These are phyloP conservation scores for Paramormyrops hopkinsi DNA, from an alignment of 2,797 vertebrate species.

Conservation along the genomic window DNA sequence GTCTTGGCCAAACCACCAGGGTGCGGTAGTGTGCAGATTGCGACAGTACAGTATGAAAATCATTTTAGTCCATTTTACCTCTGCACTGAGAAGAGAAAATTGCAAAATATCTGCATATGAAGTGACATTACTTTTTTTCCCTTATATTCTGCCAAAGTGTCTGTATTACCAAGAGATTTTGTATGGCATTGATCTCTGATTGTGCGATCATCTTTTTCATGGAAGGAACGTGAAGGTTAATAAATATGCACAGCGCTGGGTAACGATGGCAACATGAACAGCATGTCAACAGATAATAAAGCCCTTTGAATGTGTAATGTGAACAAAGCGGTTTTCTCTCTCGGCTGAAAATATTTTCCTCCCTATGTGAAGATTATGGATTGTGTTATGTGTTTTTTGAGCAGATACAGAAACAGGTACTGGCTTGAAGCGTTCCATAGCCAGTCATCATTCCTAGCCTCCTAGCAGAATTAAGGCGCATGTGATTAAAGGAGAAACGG, in stretches of 20 bases:
- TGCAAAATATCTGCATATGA: background rate
- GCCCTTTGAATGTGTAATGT: background rate
- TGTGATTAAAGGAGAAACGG: background rate
- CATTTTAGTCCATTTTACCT: background rate
- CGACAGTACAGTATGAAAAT: background rate
- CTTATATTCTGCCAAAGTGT: background rate
- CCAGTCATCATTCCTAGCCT: background rate
- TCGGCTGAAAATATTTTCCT: background rate
- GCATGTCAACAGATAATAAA: conserved; percentile 5
- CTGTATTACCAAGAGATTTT: background rate
- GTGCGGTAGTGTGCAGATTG: background rate
- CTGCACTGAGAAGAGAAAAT: background rate
- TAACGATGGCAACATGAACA: background rate
- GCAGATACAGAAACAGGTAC: background rate
- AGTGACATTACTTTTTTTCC: background rate
- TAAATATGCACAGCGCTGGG: background rate
- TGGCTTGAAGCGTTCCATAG: background rate
- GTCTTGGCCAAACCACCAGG: background rate
- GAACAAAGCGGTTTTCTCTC: background rate
- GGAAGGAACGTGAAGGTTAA: background rate
- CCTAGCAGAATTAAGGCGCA: background rate
- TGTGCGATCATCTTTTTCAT: background rate
- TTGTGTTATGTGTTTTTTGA: background rate
- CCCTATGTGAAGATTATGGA: background rate
- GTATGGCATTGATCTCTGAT: background rate